Base-by-base conservation (phyloP, 2,797 vertebrate genomes). In the Melopsittacus undulatus region DNA sequence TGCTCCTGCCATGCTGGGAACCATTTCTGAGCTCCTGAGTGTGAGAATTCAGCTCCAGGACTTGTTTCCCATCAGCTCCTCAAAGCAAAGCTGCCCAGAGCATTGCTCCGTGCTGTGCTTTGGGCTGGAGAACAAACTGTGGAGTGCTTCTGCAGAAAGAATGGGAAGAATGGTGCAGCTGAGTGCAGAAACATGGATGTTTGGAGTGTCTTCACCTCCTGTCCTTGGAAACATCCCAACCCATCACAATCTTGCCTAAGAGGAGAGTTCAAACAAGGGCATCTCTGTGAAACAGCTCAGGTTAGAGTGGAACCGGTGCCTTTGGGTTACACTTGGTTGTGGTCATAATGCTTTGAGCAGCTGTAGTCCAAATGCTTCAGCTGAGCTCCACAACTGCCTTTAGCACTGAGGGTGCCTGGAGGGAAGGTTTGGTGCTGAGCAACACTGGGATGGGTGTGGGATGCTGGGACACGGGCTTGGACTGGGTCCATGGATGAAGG, bases 121-220 rank as follows among this genome's bases (percentile, higher is more conserved):
- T 4, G 38, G 76, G 51, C 40, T 76, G 32, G 27, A 57, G 92
- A 95, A 91, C 90, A 92, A 95, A 88, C 48, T 51, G 67, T 18
- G 32, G 83, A 95, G 69, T 23, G 66, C 42, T 74, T 77, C 70
- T 45, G 57, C 57, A 73, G 85, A 69, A 93, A 43, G 95, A 91
- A 85, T 93, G 19, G 83, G 59, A 95, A 56, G 95, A 95, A 95
- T 89, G 92, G 70, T 45, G 82, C 78, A 61, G 82, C 85, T 85
- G 92, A 85, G 83, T 59, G 62, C 90, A 91, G 93, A 94, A 95
- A 87, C 92, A 92, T 2, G 5, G 42, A 57, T 82, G 75, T 89
- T 95, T 91, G n/a, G 78, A 77, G 85, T 76, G 11, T 82, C 69
- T 66, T 68, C 83, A 14, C 79, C 77, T 80, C 63, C 75, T 81